Evolutionary conservation across 2,888 invertebrate genomes (phyloP), one percentile per base, ranked within the genome.

Genomic region (Syrista parreyssii): DNA sequence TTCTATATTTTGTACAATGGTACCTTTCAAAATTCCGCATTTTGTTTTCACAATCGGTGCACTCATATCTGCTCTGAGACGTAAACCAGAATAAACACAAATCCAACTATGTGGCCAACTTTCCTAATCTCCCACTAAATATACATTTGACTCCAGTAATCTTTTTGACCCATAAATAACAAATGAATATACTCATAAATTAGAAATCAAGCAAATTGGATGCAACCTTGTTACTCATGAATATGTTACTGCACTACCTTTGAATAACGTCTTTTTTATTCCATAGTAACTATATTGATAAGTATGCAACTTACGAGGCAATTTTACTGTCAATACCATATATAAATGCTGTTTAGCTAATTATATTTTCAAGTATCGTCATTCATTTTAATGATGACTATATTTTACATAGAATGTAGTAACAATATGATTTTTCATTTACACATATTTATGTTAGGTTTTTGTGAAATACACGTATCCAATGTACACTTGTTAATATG

Each of bases 11-110:
- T 84, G 80, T 12, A 80, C 34, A 15, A 82, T 78, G 4, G 78
- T 82, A 11, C 92, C 92, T 79, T 82, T 85, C 3, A 92, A 74
- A 69, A 83, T 83, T 6, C 92, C 92, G 40, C 91, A 84, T 55
- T 84, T 84, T 4, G 88, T 83, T 12, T 80, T 81, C 4, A 92
- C 85, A 6, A 89, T 76, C 0, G 85, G 86, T n/a, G 80, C 81
- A 3, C 78, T 83, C 82, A 87, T 88, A 32, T 79, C 80, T 11
- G 71, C 23, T 9, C 23, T 69, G 12, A 81, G 79, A 79, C 75
- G 31, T 23, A 68, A 34, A 11, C 69, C 73, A 74, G 76, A 69
- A 9, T 55, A 6, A 23, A 1, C 2, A 36, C 11, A 30, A 72
- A 36, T 12, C 30, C 15, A 75, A 23, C 74, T 31, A 33, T 23